Percentiles rank a stretch among this genome's conserved stretches.
Conservation (phyloP, 2,113 vertebrate genomes). For the Pungitius pungitius region DNA sequence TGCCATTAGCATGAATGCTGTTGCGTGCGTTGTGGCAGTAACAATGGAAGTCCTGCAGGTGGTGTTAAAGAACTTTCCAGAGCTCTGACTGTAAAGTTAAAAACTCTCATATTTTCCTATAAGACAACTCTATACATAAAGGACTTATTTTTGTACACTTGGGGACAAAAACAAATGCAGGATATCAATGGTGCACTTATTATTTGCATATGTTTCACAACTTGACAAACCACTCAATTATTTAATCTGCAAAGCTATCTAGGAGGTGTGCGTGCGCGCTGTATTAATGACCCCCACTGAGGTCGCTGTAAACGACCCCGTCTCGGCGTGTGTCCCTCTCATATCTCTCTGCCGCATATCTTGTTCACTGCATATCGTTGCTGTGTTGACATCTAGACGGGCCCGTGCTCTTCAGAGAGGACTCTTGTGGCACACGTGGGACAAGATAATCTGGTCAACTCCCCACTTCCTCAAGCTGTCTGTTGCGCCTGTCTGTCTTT, state of each 20-base stretch:
- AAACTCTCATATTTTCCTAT: neutral
- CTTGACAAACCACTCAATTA: neutral
- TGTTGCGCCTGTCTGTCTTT: slow-evolving; percentile 9
- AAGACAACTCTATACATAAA: neutral
- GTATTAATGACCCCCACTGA: neutral
- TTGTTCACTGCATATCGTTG: slow-evolving; percentile 42
- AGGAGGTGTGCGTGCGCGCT: neutral
- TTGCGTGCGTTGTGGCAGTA: slow-evolving; percentile 26
- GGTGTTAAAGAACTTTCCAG: slow-evolving; percentile 32
- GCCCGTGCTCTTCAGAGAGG: slow-evolving; percentile 32
- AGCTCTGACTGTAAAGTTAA: neutral
- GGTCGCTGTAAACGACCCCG: slow-evolving; percentile 22
- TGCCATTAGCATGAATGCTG: neutral
- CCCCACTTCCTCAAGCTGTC: slow-evolving; percentile 10
- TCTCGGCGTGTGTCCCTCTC: slow-evolving; percentile 33
- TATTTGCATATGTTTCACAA: neutral
- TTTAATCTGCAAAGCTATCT: neutral
- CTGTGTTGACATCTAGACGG: slow-evolving; percentile 61
- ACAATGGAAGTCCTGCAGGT: slow-evolving; percentile 17
- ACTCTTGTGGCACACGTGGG: slow-evolving; percentile 13
- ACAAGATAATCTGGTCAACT: slow-evolving; percentile 56
- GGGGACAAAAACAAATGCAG: neutral
- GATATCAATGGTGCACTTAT: neutral
- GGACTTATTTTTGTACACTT: neutral
- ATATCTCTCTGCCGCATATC: slow-evolving; percentile 45